phyloP scores from a whole-genome alignment of 1,140 invertebrate species.

The Drosophila micromelanica region DNA sequence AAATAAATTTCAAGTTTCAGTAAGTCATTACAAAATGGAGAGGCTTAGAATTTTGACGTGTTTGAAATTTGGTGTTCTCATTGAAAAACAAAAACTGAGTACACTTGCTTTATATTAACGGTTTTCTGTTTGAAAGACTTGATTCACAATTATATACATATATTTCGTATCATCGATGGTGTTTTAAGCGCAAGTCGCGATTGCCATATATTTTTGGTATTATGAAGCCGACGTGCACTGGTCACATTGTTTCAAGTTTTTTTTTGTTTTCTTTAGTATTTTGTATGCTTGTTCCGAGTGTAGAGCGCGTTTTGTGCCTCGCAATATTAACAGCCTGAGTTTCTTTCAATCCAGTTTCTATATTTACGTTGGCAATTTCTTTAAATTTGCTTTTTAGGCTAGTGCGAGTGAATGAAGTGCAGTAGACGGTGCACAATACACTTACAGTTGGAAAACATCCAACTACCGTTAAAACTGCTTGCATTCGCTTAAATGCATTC shows the following conservation, averaged over 20 bases:
- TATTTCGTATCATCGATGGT: too few species aligned
- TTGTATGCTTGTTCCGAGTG: slow-evolving; percentile 20
- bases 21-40: slow-evolving; percentile 1
- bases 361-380: slow-evolving; percentile 25
- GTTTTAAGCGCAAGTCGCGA: neutral
- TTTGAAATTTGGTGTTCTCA: neutral
- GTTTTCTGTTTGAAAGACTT: neutral
- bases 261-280: slow-evolving; percentile 24
- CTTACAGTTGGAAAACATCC: slow-evolving; percentile 6
- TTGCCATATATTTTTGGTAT: slow-evolving; percentile 13
- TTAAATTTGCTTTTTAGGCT: neutral
- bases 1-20: neutral
- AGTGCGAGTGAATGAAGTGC: neutral
- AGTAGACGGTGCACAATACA: neutral
- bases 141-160: neutral
- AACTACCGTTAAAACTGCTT: slow-evolving; percentile 14
- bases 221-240: neutral
- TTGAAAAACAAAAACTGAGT: neutral
- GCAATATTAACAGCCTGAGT: slow-evolving; percentile 23
- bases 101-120: neutral
- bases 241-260: slow-evolving; percentile 19
- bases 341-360: slow-evolving; percentile 20
- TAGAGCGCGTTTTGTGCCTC: neutral
- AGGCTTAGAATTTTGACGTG: too few species aligned
- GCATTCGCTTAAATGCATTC: slow-evolving; percentile 9